Evolutionary conservation across 2,797 vertebrate species (phyloP), one percentile per base, ranked within the genome.

Genomic region (Poeciliopsis turneri): DNA sequence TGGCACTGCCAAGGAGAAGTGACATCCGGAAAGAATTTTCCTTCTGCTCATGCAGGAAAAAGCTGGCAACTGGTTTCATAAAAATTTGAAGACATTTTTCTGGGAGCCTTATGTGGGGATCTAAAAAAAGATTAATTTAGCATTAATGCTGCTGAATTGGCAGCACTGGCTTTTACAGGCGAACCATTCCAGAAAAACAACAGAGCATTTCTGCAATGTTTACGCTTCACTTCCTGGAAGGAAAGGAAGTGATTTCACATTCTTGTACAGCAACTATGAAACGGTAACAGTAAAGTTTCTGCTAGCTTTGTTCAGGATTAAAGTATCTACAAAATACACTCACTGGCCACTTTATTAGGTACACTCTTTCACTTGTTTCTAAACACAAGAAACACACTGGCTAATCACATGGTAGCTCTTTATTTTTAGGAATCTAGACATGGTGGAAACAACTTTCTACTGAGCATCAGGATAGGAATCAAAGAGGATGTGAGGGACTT

Each of bases 81-180:
- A 64, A 64, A 64, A 64, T 64, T 64, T 64, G 30, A 33, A 64
- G 61, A 9, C 16, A 36, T 18, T 64, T 64, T 33, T 15, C 15
- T 64, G 15, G 61, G 33, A 64, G 61, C 7, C 5, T 64, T 36
- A 20, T 30, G 12, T 33, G 33, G 33, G 33, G 16, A 36, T 33
- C 5, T 64, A 64, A 64, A 18, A 61, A 64, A 18, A 16, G 59
- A 61, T 33, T 15, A 64, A 64, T 36, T 36, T 33, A 64, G 33
- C 61, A 64, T 64, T 36, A 36, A 64, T 64, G 33, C 61, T 64
- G 61, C 61, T 64, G 61, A 64, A 64, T 64, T 36, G 16, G 61
- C 61, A 36, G 30, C 61, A 16, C 16, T 64, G 30, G 30, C 33
- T 33, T 36, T 36, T 23, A 4, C 33, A 36, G 61, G 30, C n/a